Percentiles rank a stretch among this genome's conserved stretches.
Evolutionary conservation across 1,140 invertebrate species (phyloP).

Genomic region (Leguminivora glycinivorella): DNA sequence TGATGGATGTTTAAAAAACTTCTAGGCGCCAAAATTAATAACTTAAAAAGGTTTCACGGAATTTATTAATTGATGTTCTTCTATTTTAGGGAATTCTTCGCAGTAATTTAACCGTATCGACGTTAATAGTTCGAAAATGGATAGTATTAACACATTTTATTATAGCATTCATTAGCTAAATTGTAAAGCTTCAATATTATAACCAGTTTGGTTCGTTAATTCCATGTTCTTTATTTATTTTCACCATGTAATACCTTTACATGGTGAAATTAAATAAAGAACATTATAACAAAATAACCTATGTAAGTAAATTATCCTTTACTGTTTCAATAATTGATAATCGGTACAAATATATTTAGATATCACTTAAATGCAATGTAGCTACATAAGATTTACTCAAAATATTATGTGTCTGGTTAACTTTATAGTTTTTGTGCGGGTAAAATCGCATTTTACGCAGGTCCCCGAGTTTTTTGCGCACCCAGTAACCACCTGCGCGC

Average conservation of each 20-base stretch:
- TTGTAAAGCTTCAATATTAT: no score
- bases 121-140: conserved; percentile 36
- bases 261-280: no score
- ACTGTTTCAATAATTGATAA: not conserved
- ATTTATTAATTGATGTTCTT: not conserved
- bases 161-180: no score
- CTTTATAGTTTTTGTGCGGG: not conserved
- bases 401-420: not conserved
- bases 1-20: conserved; percentile 35
- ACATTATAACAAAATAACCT: not conserved
- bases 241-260: no score
- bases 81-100: conserved; percentile 20
- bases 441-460: conserved; percentile 49
- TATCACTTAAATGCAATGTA: not conserved
- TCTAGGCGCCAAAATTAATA: conserved; percentile 34
- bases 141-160: no score
- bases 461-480: conserved; percentile 50
- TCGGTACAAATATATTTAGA: not conserved
- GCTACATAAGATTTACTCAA: not conserved
- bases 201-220: no score
- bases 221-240: not conserved
- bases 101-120: not conserved
- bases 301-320: not conserved
- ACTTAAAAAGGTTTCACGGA: not conserved
- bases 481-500: conserved; percentile 55